Base-by-base conservation (phyloP, 2,888 invertebrate genomes). In the Agrochola circellaris region DNA sequence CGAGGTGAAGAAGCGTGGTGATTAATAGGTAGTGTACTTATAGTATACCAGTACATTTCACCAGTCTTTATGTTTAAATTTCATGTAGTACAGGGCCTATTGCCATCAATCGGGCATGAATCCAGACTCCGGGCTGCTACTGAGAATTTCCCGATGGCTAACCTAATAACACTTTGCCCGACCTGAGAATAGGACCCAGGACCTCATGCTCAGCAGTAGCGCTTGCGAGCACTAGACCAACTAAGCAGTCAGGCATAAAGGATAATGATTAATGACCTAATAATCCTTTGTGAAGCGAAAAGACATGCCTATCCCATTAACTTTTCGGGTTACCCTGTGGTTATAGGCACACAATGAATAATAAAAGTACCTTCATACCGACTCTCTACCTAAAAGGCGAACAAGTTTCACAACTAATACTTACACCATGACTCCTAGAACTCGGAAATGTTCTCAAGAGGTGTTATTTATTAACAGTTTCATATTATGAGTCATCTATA, bases 341-440 rank as follows among this genome's bases (percentile, higher is more conserved):
- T 30, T 17, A 9, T 26, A 45, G 45, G 45, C 45, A 1, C 34
- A n/a, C 30, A 11, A 54, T 83, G 56, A 79, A 42, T 64, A 42
- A 68, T 17, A 56, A n/a, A 34, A 20, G 17, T 26, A 65, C 64
- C 48, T n/a, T 2, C 13, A 8, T 20, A 38, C 13, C 17, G 3
- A 42, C 34, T 83, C 17, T 66, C 58, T 17, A 51, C 23, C 0
- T 20, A 20, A 23, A 15, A 34, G 2, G 38, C 30, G 17, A 34
- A 23, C 69, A 0, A 75, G 82, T 85, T 82, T 85, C 85, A 62
- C 66, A 48, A 48, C 42, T 13, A 56, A 67, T 85, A 61, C 8
- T 34, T 26, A 54, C 5, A n/a, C 54, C 58, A 74, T 81, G 73
- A 73, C 69, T 73, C 54, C 20, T 20, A 56, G 20, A 54, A 51